Percentiles rank a stretch among this genome's conserved stretches.
Evolutionary conservation across 2,113 vertebrate genomes (phyloP).

Genomic region (Psephotus haematonotus): DNA sequence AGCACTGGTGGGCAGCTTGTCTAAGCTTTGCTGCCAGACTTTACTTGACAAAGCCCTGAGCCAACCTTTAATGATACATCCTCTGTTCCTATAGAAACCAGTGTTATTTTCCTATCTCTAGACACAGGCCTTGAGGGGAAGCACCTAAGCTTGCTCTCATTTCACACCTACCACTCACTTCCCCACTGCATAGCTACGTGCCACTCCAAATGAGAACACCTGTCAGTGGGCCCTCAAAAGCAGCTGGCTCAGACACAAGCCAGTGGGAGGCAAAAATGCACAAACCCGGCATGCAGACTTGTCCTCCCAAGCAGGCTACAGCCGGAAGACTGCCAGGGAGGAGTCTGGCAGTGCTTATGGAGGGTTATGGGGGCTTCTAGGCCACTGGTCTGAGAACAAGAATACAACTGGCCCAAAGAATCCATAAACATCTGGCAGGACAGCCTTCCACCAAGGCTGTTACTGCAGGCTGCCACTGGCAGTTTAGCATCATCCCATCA

Average conservation of each 20-base stretch:
- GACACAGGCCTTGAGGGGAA: neutral
- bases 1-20: neutral
- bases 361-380: neutral
- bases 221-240: neutral
- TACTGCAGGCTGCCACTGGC: neutral
- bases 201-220: neutral
- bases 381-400: neutral
- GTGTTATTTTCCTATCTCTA: neutral
- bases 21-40: neutral
- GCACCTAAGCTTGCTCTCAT: neutral
- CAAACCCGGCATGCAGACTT: neutral
- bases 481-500: neutral
- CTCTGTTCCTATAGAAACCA: neutral
- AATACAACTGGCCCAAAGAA: neutral
- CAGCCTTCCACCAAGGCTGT: neutral
- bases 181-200: neutral
- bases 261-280: conserved; percentile 13
- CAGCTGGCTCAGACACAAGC: conserved; percentile 19
- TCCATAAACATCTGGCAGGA: neutral
- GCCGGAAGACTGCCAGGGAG: neutral
- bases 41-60: neutral
- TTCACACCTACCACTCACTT: conserved; percentile 41
- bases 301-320: neutral
- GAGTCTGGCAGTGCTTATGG: neutral
- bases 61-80: neutral